Percentiles rank a stretch among this genome's conserved stretches.
phyloP scores from a whole-genome alignment of 2,113 vertebrate genomes.

The Cettia cetti region DNA sequence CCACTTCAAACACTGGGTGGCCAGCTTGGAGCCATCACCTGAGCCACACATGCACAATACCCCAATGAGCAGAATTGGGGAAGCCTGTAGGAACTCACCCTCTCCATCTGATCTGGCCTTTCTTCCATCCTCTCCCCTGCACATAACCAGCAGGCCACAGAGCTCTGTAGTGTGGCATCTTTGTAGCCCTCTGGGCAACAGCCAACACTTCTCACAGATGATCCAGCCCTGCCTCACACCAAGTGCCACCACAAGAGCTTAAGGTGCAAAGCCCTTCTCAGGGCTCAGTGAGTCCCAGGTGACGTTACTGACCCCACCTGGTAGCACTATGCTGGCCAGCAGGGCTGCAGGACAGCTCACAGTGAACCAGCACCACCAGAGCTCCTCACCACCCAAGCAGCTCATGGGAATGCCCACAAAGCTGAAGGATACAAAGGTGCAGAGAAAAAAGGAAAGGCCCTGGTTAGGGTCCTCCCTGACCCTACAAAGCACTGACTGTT shows the following conservation, averaged over 20 bases:
- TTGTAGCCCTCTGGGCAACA: not conserved
- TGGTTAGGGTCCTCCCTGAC: not conserved
- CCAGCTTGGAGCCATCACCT: not conserved
- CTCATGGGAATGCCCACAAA: not conserved
- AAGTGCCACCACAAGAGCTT: not conserved
- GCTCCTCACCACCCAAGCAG: not conserved
- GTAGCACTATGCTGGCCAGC: not conserved
- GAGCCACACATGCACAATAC: not conserved
- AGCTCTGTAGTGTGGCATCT: not conserved
- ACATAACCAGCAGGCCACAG: not conserved
- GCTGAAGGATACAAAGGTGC: not conserved
- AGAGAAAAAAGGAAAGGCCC: not conserved
- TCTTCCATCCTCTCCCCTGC: not conserved
- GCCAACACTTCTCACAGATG: not conserved
- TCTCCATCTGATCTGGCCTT: not conserved
- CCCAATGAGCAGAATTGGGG: rapidly evolving
- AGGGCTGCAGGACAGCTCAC: not conserved
- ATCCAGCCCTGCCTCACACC: not conserved
- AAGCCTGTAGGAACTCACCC: not conserved
- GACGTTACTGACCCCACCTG: not conserved
- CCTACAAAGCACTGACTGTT: not conserved
- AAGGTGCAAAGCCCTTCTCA: not conserved
- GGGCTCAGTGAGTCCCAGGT: rapidly evolving
- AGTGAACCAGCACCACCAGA: not conserved
- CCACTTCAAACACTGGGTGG: not conserved